Base-by-base conservation (phyloP, 1,140 invertebrate species). In the Cyrtorhinus lividipennis region DNA sequence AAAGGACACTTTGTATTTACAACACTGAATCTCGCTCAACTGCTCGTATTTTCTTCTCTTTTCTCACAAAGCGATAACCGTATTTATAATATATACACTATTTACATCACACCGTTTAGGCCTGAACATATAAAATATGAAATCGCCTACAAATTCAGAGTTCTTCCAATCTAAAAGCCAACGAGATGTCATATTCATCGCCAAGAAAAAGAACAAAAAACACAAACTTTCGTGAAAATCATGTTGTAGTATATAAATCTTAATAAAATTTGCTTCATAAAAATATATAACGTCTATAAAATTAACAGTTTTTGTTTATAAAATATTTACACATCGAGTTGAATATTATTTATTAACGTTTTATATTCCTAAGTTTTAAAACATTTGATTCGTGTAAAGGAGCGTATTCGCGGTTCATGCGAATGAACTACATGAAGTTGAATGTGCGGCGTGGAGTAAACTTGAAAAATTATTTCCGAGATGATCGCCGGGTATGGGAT, bases 231-330 rank as follows among this genome's bases (percentile, higher is more conserved):
- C 48, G 8, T 15, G 20, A n/a, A n/a, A n/a, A n/a, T n/a, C n/a
- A n/a, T n/a, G n/a, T n/a, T n/a, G n/a, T n/a, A n/a, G n/a, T n/a
- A n/a, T n/a, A 12, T 12, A 53, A 53, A 53, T 53, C 8, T 12
- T 22, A 10, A 53, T 15, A 15, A 53, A 53, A 10, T n/a, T n/a
- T 60, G 26, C 38, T 18, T 23, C 58, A 62, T 22, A 62, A 62
- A 61, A 62, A 62, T 62, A 62, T 62, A 62, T 22, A 56, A 62
- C 59, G 44, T 56, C 61, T 62, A 62, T 62, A 56, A 62, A 62
- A 60, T 53, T 56, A 53, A 53, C 48, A 53, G 48, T 53, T 53
- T 53, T n/a, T 53, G 20, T 53, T 8, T 53, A 53, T 20, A 53
- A 20, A 53, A 20, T 8, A 20, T 53, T 22, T 53, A 53, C 48